Evolutionary conservation across 2,797 vertebrate species (phyloP).

Genomic region (Myotis pilosus): DNA sequence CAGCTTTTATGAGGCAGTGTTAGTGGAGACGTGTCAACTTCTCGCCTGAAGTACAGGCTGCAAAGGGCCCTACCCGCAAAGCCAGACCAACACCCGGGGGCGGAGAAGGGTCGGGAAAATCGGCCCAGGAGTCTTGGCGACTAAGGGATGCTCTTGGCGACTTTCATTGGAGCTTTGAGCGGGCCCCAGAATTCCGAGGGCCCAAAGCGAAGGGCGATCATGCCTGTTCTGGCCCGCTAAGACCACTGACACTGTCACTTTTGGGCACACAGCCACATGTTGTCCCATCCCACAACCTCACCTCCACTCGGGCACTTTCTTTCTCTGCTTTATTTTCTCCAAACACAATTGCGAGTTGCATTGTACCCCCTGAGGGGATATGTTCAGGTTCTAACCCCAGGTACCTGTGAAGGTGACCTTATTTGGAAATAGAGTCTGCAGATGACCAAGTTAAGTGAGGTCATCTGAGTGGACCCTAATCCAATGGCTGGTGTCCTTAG

Average conservation of each 20-base stretch:
- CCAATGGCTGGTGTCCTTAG: neutral
- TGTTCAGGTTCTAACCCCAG: neutral
- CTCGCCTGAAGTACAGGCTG: slow-evolving; percentile 72
- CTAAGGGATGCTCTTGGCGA: neutral
- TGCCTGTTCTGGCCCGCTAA: neutral
- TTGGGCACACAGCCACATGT: neutral
- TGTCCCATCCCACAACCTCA: neutral
- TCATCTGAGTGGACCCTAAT: neutral
- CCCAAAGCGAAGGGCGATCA: neutral
- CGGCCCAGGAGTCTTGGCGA: neutral
- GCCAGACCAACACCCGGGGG: neutral
- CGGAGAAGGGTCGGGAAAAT: neutral
- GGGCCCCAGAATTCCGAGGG: neutral
- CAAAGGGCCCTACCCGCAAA: neutral
- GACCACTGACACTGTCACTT: neutral
- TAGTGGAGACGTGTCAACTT: slow-evolving; percentile 76
- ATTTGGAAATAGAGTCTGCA: neutral
- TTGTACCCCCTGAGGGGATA: neutral
- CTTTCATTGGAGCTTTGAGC: neutral
- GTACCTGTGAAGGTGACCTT: neutral
- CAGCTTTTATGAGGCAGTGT: slow-evolving; percentile 78
- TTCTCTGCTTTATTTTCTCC: neutral
- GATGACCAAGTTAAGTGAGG: neutral
- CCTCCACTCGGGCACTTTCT: neutral
- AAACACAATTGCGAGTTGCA: neutral